Base-by-base conservation (phyloP, 1,140 invertebrate species). In the Hypothenemus hampei region DNA sequence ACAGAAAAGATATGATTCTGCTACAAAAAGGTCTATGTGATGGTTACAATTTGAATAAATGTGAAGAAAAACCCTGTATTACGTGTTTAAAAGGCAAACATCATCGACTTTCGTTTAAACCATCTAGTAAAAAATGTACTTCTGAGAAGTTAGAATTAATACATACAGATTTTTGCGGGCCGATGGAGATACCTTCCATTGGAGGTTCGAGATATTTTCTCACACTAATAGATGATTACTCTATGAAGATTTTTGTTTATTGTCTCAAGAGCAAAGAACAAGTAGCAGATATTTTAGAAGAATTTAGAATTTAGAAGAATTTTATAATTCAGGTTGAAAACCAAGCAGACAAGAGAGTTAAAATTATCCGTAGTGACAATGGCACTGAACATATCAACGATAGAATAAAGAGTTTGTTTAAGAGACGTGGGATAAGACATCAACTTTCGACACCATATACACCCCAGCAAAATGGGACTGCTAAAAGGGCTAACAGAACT, bases 191-290 rank as follows among this genome's bases (percentile, higher is more conserved):
- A 15, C 29, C 37, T 19, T 59, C 58, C 11, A 11, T 44, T 19
- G 41, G 58, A 20, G 52, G 47, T 15, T 26, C 29, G 10, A 50
- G 46, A 36, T 76, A 73, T 58, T 70, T 73, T 54, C 50, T 75
- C 11, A 66, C 70, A 3, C 69, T 75, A 47, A 69, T 71, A 39
- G 69, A 76, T 66, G 71, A 75, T 51, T 69, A 41, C 37, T 65
- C 60, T 24, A 56, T 63, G 57, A 70, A 61, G 49, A 56, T 59
- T 11, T 67, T 68, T 53, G 58, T 74, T 15, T 74, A 68, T n/a
- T 55, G 71, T 73, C 46, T 13, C 71, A 11, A 65, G 69, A 37
- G 22, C 21, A 18, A 69, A 68, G 45, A 50, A 35, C 29, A 62
- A 67, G 44, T 50, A 44, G 3, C 52, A 41, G 26, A 55, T 54